Evolutionary conservation across 2,888 invertebrate species (phyloP), one percentile per base, ranked within the genome.

Genomic region (Tenthredo scrophulariae): DNA sequence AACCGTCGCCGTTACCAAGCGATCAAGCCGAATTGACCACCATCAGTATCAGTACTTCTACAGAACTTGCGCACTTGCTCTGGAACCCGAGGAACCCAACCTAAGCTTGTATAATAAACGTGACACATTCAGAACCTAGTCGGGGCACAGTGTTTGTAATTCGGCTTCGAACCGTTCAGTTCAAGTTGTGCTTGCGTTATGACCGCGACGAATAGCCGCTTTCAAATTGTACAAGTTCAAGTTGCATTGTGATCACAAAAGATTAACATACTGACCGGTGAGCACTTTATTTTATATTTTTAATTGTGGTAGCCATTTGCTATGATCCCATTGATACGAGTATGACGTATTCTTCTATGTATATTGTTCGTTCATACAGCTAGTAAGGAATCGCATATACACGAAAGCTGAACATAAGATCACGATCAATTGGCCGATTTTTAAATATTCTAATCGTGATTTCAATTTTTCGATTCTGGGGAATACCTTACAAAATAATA

Each of bases 41-140:
- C 62, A n/a, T 40, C 58, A 37, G 40, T 37, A 74, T 74, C 40
- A 22, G 58, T 80, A 62, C 62, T 58, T 40, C 33, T 29, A 62
- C 62, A 58, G 80, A 62, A 80, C 80, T 80, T 80, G 80, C 80
- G 80, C 80, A 80, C 80, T 58, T 13, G 80, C 80, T 62, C 62
- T 40, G 58, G 22, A 37, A 37, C 10, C 10, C 22, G 58, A 26
- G 40, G 26, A 40, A 80, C 80, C 80, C 62, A 80, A 80, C 80
- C 80, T 80, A 80, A 80, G 62, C 62, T 62, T 15, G 58, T 80
- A 33, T 62, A 50, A 80, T 37, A 80, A 37, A 29, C 22, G 58
- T 50, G 80, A 80, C 18, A 62, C 26, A 40, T 58, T 62, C 22
- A 50, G 33, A 58, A 37, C 80, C 33, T 26, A 15, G 80, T n/a